A percentile compares a stretch with the other conserved stretches of the same genome.
Evolutionary conservation across 2,797 vertebrate genomes (phyloP).

Genomic region (Urocyon cinereoargenteus): DNA sequence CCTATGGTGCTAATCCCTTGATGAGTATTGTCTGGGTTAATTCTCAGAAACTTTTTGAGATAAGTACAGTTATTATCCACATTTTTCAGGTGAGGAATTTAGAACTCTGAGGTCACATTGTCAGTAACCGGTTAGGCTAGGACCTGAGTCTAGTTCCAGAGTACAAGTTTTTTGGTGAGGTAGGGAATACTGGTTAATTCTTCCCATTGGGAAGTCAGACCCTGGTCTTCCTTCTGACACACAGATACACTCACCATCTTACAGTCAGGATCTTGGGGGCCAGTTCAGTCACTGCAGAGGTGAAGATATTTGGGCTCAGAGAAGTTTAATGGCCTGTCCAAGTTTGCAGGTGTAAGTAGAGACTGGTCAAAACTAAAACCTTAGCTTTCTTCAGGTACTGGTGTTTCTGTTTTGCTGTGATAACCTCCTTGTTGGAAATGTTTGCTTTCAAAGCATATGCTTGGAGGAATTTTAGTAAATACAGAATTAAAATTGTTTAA

Average conservation of each 20-base stretch:
- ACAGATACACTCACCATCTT: background rate
- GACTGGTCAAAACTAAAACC: background rate
- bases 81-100: slow-evolving; percentile 6
- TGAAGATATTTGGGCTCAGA: background rate
- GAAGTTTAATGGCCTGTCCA: background rate
- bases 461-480: slow-evolving; percentile 1
- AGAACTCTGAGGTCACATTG: background rate
- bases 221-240: background rate
- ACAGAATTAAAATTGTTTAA: slow-evolving; percentile 14
- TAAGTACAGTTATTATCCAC: background rate
- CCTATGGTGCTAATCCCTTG: background rate
- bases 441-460: background rate
- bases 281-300: background rate
- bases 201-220: background rate
- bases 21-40: slow-evolving; percentile 8
- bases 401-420: background rate
- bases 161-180: background rate
- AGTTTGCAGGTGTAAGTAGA: background rate
- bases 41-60: slow-evolving; percentile 15
- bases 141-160: background rate
- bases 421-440: background rate
- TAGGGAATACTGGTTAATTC: background rate
- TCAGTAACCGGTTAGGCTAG: background rate
- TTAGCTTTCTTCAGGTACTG: background rate
- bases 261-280: background rate